A percentile compares a stretch with the other conserved stretches of the same genome.
phyloP scores from a whole-genome alignment of 2,113 vertebrate species.

The Psophia crepitans region DNA sequence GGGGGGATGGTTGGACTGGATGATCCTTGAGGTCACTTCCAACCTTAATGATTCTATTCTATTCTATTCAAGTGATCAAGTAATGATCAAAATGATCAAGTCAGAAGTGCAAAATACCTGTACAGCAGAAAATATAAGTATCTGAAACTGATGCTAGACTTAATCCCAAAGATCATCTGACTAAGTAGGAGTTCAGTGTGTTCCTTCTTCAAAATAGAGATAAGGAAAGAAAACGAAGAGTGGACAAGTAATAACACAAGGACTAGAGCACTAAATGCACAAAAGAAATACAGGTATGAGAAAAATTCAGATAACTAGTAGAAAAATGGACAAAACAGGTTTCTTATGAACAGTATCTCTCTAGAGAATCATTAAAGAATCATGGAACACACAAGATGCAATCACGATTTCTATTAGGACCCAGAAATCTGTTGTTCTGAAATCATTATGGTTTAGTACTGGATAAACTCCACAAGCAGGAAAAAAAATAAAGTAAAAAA shows the following conservation, averaged over 20 bases:
- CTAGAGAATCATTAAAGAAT: not conserved
- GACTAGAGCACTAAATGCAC: not conserved
- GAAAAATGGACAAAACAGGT: not conserved
- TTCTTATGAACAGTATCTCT: not conserved
- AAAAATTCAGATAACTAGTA: not conserved
- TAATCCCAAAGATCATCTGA: not conserved
- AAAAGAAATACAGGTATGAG: not conserved
- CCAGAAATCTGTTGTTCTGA: not conserved
- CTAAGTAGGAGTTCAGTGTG: not conserved
- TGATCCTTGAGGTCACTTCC: too few species aligned
- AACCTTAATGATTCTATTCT: too few species aligned
- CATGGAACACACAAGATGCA: not conserved
- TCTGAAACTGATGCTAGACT: not conserved
- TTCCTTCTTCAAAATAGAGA: not conserved
- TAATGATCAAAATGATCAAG: too few species aligned
- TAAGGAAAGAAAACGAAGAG: not conserved
- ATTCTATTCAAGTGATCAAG: too few species aligned
- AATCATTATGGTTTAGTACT: not conserved
- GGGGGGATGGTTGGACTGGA: too few species aligned
- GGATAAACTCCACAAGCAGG: not conserved
- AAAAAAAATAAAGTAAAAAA: not conserved
- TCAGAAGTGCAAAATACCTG: not conserved
- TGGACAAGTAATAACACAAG: not conserved
- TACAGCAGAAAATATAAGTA: not conserved
- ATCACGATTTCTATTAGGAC: not conserved